Base-by-base conservation (phyloP, 2,888 invertebrate species). In the Aspidiotus rigidus region DNA sequence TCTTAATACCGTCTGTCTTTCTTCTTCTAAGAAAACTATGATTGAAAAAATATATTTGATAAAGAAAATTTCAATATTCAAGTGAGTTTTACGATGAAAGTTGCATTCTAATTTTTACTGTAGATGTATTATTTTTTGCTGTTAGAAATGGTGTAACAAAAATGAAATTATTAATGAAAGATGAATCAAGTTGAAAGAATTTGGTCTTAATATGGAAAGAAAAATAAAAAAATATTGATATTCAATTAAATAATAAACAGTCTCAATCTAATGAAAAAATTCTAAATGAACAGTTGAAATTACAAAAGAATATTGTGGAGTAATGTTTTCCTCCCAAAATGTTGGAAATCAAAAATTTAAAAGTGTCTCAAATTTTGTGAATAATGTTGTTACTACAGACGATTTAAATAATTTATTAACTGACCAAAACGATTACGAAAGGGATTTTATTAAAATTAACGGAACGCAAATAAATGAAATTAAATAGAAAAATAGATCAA, bases 391-490 rank as follows among this genome's bases (percentile, higher is more conserved):
- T 63, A 63, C 63, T 53, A 54, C 49, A 54, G 63, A 63, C 39
- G 54, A 63, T 63, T 63, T 53, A 63, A 63, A 63, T 63, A n/a
- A n/a, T n/a, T 49, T 63, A 15, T 54, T 63, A 63, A 28, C 63
- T 44, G 39, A 63, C 17, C 63, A 54, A 63, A 28, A 63, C 49
- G 63, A 63, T 16, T 62, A 62, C 17, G 53, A 63, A 16, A 63
- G 63, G 53, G 63, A 63, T 63, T 63, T 63, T 63, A 63, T 63
- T 40, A 49, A 63, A 17, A 53, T 63, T 15, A 53, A 28, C 53
- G 49, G 17, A 13, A 54, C 39, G 16, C n/a, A 63, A 63, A 63
- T 63, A 63, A 63, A 63, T 54, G 63, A 63, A 63, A 39, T 63
- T 17, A 63, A 44, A 17, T 39, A 60, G 28, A 60, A 60, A 17